Base-by-base conservation (phyloP, 64 coral and sea anemone genomes). In the Montipora foliosa region DNA sequence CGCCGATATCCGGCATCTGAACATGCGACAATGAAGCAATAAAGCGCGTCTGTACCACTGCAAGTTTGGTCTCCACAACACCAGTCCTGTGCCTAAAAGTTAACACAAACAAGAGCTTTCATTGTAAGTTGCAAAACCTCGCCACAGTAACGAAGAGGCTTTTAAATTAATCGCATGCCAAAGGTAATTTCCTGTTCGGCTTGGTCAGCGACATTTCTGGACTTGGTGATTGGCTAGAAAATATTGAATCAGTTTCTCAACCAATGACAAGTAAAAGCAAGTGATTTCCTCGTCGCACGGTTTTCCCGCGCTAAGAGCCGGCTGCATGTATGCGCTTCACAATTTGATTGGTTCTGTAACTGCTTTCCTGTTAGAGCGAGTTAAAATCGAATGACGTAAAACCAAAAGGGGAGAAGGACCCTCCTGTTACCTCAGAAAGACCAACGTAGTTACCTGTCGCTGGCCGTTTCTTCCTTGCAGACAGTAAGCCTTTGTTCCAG, bases 1-100 rank as follows among this genome's bases (percentile, higher is more conserved):
- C 96, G 44, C 88, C 91, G 44, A 98, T 95, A 83, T 78, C 86
- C 4, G 96, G 96, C 22, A 98, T 87, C 71, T 88, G 89, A n/a
- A 98, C 91, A 50, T 95, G 93, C 14, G 96, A 98, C n/a, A 98
- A 83, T 9, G 93, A 95, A 16, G 96, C 96, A 21, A 98, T 98
- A 44, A 98, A 88, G 8, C 93, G 92, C 0, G 93, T 91, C 89
- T 98, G 96, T 14, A 98, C 77, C 83, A 98, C 91, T 4, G 96
- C 96, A 19, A 98, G 89, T 74, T 95, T 94, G 10, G 96, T 98
- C 49, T 93, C 84, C 25, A 98, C 80, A 45, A 98, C 90, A 52
- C 96, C 96, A 19, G 94, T 98, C 68, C 93, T 95, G 87, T 95
- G 93, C 22, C 96, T 76, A 64, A 1, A 78, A 37, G 37, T 37